Conservation (phyloP, 2,888 invertebrate genomes). For the Taphrorychus bicolor region DNA sequence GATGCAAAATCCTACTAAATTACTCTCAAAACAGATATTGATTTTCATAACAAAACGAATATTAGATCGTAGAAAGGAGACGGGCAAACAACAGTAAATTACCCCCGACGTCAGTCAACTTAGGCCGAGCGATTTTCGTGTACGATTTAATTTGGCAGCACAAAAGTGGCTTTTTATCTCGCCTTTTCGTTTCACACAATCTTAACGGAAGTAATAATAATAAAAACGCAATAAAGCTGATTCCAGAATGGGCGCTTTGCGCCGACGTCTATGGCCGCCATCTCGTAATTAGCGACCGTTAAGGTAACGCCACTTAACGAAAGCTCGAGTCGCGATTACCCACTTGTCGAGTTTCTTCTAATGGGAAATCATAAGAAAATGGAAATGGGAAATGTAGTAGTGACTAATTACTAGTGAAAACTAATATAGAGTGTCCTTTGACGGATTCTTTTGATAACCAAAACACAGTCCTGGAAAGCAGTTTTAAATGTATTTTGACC, state of each 20-base stretch:
- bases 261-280: slow-evolving; percentile 7
- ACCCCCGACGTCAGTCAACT: slow-evolving; percentile 2
- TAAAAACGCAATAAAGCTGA: slow-evolving; percentile 26
- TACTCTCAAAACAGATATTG: too few relatives aligned
- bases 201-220: slow-evolving; percentile 25
- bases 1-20: too few relatives aligned
- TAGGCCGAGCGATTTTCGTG: slow-evolving; percentile 10
- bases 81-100: neutral
- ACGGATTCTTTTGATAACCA: too few relatives aligned
- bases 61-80: too few relatives aligned
- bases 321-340: neutral
- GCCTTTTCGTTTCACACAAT: slow-evolving; percentile 19
- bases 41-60: too few relatives aligned
- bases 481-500: too few relatives aligned
- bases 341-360: too few relatives aligned
- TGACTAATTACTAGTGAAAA: too few relatives aligned
- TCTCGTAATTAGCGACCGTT: slow-evolving; percentile 1
- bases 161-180: slow-evolving; percentile 22
- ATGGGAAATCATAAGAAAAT: too few relatives aligned
- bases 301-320: neutral
- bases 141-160: slow-evolving; percentile 24
- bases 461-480: too few relatives aligned
- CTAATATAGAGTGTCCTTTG: too few relatives aligned
- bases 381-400: too few relatives aligned
- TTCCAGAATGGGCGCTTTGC: neutral